Conservation (phyloP, 2,797 vertebrate genomes). For the Chelidonichthys spinosus region DNA sequence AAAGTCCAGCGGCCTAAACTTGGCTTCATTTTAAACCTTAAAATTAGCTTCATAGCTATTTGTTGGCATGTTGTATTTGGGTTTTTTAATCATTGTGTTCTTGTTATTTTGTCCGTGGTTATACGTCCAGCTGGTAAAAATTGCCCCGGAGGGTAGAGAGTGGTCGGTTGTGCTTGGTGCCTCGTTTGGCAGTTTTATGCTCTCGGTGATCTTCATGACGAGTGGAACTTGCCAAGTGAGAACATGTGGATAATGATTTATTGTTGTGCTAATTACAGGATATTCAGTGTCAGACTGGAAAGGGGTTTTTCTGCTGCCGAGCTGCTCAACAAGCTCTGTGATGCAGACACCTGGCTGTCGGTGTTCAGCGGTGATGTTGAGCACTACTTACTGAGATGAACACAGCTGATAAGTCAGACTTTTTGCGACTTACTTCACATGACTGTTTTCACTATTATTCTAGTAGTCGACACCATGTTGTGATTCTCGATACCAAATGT, state of each 20-base stretch:
- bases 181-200: background rate
- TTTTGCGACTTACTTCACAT: background rate
- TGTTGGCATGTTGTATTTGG: background rate
- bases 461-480: too few species aligned
- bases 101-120: background rate
- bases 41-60: background rate
- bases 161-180: background rate
- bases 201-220: conserved; percentile 9
- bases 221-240: background rate
- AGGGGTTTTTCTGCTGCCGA: background rate
- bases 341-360: conserved; percentile 16
- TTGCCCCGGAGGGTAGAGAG: background rate
- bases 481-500: too few species aligned
- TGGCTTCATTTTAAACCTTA: background rate
- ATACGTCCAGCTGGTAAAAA: background rate
- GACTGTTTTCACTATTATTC: background rate
- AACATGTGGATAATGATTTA: conserved; percentile 3
- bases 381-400: background rate
- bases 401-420: background rate
- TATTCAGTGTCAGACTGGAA: background rate
- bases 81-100: background rate
- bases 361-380: background rate
- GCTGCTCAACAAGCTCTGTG: background rate
- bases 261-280: conserved; percentile 18
- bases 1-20: background rate